These are phyloP conservation scores for Dipodomys merriami DNA, from an alignment of 2,113 vertebrate species.

Conservation along the genomic window DNA sequence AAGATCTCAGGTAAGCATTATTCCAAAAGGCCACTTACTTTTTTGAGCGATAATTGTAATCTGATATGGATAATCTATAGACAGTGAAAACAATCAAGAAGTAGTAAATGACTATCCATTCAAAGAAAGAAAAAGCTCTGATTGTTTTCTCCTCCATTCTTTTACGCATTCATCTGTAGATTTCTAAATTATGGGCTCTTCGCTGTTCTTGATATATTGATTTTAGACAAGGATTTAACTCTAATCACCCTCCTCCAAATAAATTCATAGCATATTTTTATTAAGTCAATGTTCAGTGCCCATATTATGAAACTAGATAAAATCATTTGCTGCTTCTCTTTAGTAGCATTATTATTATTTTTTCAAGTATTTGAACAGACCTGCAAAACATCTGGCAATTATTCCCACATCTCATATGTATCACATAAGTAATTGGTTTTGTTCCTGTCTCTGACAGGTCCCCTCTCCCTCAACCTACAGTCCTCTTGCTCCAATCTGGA, in stretches of 20 bases:
- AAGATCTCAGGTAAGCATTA: neutral
- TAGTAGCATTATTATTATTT: neutral
- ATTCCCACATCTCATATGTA: neutral
- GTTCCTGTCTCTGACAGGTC: neutral
- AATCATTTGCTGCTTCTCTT: neutral
- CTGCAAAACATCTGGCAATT: neutral
- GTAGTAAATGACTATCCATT: neutral
- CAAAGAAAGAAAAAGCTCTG: neutral
- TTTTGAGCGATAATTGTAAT: neutral
- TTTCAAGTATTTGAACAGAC: neutral
- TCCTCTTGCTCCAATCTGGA: neutral
- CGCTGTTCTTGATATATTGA: neutral
- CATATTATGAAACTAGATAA: neutral
- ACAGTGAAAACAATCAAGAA: neutral
- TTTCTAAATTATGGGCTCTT: slow-evolving; percentile 12
- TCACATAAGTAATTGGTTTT: neutral
- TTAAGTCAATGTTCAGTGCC: neutral
- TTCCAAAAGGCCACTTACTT: neutral
- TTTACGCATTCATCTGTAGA: neutral
- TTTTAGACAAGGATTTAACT: neutral
- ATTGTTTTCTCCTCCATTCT: neutral
- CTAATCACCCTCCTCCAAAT: neutral
- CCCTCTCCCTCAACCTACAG: neutral
- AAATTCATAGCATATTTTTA: neutral
- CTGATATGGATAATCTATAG: neutral